Percentiles rank a stretch among this genome's conserved stretches.
phyloP scores from a whole-genome alignment of 2,113 vertebrate genomes.

The Himantopus leucocephalus region DNA sequence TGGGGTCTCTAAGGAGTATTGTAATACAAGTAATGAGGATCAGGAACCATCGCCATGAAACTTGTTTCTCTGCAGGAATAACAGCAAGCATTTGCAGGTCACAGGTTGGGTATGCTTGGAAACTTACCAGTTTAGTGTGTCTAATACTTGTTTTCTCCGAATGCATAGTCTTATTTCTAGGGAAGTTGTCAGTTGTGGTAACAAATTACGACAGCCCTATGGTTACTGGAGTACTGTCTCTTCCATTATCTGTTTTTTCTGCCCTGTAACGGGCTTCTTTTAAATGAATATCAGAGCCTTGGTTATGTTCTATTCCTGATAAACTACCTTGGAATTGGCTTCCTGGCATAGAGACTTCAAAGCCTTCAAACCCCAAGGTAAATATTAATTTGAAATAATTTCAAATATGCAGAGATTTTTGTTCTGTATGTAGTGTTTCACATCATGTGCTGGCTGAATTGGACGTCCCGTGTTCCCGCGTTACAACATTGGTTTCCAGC shows the following conservation, averaged over 20 bases:
- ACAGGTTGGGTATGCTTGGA: not conserved
- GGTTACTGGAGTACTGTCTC: not conserved
- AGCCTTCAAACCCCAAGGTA: not conserved
- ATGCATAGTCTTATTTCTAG: not conserved
- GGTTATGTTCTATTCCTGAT: not conserved
- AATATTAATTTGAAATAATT: not conserved
- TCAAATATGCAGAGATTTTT: not conserved
- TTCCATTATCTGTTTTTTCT: not conserved
- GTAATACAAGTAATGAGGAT: not conserved
- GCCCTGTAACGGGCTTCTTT: not conserved
- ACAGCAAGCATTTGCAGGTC: not conserved
- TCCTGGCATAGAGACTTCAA: not conserved
- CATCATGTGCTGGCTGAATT: not conserved
- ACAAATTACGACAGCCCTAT: not conserved
- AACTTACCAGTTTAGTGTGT: fast-evolving
- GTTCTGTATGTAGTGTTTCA: not conserved
- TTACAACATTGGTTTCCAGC: not conserved
- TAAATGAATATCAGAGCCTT: not conserved
- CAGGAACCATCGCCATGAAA: not conserved
- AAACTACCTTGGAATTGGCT: not conserved
- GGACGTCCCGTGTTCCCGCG: not conserved
- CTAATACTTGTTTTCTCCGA: not conserved
- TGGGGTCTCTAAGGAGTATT: not conserved
- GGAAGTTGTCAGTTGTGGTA: not conserved
- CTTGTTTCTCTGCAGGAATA: not conserved